Percentiles rank a stretch among this genome's conserved stretches.
Conservation (phyloP, 1,140 invertebrate genomes). For the Myzus persicae region DNA sequence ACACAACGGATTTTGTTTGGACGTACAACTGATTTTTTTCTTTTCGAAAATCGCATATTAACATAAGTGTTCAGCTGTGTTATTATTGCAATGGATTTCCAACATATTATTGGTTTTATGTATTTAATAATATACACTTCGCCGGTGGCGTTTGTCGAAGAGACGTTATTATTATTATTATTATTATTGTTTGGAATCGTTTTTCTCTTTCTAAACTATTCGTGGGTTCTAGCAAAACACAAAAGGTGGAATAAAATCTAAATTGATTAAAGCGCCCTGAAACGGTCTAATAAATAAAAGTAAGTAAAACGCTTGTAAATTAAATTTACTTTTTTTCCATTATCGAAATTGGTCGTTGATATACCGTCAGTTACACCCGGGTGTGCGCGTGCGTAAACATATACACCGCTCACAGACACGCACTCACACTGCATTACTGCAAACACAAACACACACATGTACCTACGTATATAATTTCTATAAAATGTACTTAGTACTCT, state of each 20-base stretch:
- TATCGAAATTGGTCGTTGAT: slow-evolving; percentile 43
- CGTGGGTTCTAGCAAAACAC: not conserved
- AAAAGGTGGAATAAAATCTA: slow-evolving; percentile 20
- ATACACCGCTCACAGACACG: not conserved
- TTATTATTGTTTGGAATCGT: not conserved
- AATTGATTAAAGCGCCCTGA: not conserved
- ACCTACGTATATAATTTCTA: not conserved
- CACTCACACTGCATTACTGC: not conserved
- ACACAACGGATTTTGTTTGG: not conserved
- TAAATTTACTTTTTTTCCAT: slow-evolving; percentile 24
- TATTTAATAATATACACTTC: not conserved
- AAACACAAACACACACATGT: not conserved
- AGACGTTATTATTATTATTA: not conserved
- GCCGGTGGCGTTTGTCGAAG: not conserved
- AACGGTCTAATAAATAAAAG: slow-evolving; percentile 31
- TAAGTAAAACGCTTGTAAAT: slow-evolving; percentile 36
- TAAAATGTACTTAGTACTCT: not conserved
- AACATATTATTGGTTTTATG: not conserved
- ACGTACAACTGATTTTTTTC: not conserved
- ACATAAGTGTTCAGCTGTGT: not conserved
- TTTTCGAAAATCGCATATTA: not conserved
- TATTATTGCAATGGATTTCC: not conserved
- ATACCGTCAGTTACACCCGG: not conserved
- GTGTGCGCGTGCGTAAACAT: not conserved
- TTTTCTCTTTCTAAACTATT: not conserved